Conservation (phyloP, 1,140 invertebrate species). For the Caerostris darwini region DNA sequence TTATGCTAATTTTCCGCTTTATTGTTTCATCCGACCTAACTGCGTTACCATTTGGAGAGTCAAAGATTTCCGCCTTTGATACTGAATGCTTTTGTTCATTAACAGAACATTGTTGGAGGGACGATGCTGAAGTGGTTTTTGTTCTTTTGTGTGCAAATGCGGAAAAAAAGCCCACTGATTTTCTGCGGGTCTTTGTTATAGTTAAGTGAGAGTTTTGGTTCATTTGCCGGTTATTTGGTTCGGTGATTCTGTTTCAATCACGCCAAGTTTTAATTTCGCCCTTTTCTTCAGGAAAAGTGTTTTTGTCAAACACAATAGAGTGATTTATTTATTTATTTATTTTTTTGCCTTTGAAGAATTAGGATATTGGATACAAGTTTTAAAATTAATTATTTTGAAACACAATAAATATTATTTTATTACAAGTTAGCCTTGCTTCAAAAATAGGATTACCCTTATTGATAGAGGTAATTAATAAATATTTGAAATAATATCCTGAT, state of each 20-base stretch:
- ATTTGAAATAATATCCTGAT: no score
- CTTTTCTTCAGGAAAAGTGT: background rate
- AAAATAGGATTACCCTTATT: no score
- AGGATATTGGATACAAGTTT: no score
- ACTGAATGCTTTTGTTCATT: constrained; percentile 10
- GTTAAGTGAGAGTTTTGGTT: background rate
- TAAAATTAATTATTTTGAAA: no score
- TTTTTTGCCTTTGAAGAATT: background rate
- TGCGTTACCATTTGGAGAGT: background rate
- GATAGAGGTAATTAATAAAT: no score
- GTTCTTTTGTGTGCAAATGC: background rate
- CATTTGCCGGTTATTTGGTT: background rate
- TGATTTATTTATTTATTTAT: no score
- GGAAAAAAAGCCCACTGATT: background rate
- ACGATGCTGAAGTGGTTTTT: background rate
- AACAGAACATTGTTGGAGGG: background rate
- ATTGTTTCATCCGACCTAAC: background rate
- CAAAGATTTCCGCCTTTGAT: constrained; percentile 29
- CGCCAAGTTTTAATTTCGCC: background rate
- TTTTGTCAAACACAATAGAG: background rate
- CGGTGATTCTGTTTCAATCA: background rate
- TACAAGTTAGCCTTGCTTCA: no score
- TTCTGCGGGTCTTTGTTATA: background rate
- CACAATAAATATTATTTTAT: no score
- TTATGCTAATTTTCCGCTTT: constrained; percentile 31